phyloP scores from a whole-genome alignment of 1,140 invertebrate genomes.

The Aradophagus sp. region DNA sequence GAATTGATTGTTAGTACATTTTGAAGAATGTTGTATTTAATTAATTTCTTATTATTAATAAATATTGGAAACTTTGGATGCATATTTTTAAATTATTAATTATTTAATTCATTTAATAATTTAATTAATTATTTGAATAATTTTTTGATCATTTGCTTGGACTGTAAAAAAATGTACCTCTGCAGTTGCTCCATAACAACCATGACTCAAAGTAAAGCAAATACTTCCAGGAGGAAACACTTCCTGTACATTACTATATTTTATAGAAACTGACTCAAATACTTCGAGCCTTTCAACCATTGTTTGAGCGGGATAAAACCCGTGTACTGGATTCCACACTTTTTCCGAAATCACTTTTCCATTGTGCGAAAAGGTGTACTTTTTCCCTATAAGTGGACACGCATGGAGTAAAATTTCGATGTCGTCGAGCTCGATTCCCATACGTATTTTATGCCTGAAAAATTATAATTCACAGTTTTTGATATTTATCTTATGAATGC shows the following conservation, averaged over 20 bases:
- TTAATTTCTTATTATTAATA: too few relatives aligned
- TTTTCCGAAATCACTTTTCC: conserved; percentile 81
- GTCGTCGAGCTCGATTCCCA: conserved; percentile 85
- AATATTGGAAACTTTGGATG: too few relatives aligned
- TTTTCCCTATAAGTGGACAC: conserved; percentile 81
- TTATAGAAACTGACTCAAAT: conserved; percentile 66
- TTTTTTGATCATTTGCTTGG: too few relatives aligned
- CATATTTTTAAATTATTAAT: too few relatives aligned
- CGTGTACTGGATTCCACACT: conserved; percentile 77
- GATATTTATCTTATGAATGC: too few relatives aligned
- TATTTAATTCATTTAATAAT: too few relatives aligned
- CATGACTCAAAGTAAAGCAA: conserved; percentile 86
- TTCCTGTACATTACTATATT: conserved; percentile 79
- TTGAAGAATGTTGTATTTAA: too few relatives aligned
- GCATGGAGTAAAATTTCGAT: conserved; percentile 84
- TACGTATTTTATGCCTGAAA: conserved; percentile 78
- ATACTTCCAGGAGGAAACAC: conserved; percentile 80
- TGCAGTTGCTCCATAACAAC: conserved; percentile 86
- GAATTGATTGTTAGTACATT: too few relatives aligned
- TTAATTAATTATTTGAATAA: too few relatives aligned
- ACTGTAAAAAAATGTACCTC: too few relatives aligned
- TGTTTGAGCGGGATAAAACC: conserved; percentile 82
- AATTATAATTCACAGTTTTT: too few relatives aligned
- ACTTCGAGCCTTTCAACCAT: conserved; percentile 79
- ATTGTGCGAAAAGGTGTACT: conserved; percentile 75